Evolutionary conservation across 2,113 vertebrate species (phyloP), one percentile per base, ranked within the genome.

Genomic region (Peromyscus maniculatus): DNA sequence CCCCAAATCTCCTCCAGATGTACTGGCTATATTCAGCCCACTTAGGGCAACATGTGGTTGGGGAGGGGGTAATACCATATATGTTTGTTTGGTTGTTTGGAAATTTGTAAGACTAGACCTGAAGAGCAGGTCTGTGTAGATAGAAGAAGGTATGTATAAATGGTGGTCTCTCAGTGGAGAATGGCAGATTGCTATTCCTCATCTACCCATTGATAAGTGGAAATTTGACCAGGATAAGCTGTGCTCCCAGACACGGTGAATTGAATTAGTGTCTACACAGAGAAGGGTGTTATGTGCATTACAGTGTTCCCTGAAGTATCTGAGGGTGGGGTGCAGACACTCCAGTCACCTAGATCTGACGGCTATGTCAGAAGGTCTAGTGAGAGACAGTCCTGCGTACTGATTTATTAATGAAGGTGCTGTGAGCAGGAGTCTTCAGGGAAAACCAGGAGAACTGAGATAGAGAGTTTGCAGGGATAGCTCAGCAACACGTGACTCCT

Each of bases 161-260:
- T n/a, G 57, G n/a, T n/a, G 28, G 57, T 33, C 9, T 91, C 49
- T 55, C 21, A 2, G 1, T 22, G 55, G 57, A 86, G 5, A 2
- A 12, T 0, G 4, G 43, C 22, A 46, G 1, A 5, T 13, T 4
- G 1, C 28, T 13, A 46, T 33, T 55, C 43, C 49, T 52, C 16
- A 2, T 67, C 4, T 78, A n/a, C 52, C 46, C 52, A 28, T 4
- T 13, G 64, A 11, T 21, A 33, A 24, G 49, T 13, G 12, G 28
- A 10, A 79, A 22, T 11, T 33, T 31, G 62, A 19, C n/a, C 36
- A 86, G 39, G 28, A 67, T 24, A 15, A 52, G 12, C 33, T 90
- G 19, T 26, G 36, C 8, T 49, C 67, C 24, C 6, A 55, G 39
- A 52, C 62, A 13, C 12, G 1, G 21, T 21, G 55, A 26, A 66